Evolutionary conservation across 2,888 invertebrate genomes (phyloP).

Genomic region (Stenurella melanura): DNA sequence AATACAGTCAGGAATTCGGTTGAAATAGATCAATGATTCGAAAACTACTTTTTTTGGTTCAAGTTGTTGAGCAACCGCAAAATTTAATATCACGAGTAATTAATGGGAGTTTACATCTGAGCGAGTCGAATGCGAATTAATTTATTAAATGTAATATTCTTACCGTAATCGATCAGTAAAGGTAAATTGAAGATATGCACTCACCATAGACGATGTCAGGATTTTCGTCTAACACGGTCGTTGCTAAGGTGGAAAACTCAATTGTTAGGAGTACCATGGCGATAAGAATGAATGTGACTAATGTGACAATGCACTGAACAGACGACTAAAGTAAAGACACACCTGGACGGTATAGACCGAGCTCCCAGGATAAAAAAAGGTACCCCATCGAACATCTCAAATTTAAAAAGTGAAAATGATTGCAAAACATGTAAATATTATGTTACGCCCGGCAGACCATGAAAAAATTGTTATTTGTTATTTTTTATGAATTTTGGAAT

Average conservation of each 20-base stretch:
- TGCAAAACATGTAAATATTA: too few species aligned
- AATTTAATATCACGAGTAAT: not conserved
- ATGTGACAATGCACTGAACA: not conserved
- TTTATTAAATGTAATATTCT: not conserved
- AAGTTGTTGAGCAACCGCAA: not conserved
- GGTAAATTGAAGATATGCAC: not conserved
- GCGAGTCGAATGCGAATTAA: not conserved
- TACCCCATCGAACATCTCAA: too few species aligned
- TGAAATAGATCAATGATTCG: slow-evolving; percentile 8
- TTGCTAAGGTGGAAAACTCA: not conserved
- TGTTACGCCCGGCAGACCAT: too few species aligned
- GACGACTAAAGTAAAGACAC: not conserved
- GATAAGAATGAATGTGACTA: not conserved
- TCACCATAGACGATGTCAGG: not conserved
- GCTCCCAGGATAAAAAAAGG: too few species aligned
- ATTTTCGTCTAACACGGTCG: not conserved
- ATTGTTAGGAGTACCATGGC: not conserved
- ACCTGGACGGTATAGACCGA: too few species aligned
- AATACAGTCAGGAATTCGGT: not conserved
- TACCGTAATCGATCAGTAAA: not conserved
- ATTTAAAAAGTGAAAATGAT: too few species aligned
- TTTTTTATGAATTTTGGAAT: too few species aligned
- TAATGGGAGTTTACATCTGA: not conserved
- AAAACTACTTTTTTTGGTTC: not conserved
- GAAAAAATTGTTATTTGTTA: too few species aligned